Evolutionary conservation across 2,888 invertebrate genomes (phyloP).

Genomic region (Lagria hirta): DNA sequence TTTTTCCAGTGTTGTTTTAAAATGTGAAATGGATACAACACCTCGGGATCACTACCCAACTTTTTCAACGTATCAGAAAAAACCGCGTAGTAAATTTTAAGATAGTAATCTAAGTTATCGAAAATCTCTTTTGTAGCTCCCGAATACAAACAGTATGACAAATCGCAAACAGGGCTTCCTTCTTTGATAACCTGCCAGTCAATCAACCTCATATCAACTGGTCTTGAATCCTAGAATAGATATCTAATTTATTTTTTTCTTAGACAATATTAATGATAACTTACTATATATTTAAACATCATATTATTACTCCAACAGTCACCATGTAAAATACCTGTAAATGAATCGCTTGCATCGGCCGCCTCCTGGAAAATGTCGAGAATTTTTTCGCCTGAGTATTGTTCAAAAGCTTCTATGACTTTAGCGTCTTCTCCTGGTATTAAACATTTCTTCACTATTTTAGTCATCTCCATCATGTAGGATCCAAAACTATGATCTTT

Average conservation of each 20-base stretch:
- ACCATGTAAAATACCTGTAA: conserved; percentile 37
- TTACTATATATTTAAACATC: conserved; percentile 41
- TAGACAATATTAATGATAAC: conserved; percentile 7
- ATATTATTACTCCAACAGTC: conserved; percentile 43
- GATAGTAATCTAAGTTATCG: conserved; percentile 34
- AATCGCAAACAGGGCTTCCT: conserved; percentile 32
- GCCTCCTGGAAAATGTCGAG: background rate
- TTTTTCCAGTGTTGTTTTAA: conserved; percentile 25
- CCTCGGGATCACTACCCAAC: conserved; percentile 34
- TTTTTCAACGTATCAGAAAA: conserved; percentile 30
- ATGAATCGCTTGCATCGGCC: conserved; percentile 4
- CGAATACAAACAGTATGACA: conserved; percentile 39
- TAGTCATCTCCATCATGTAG: background rate
- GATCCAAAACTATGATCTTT: conserved; percentile 4
- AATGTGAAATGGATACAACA: conserved; percentile 32
- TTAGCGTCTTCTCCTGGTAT: conserved; percentile 15
- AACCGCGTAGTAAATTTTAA: conserved; percentile 38
- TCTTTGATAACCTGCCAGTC: conserved; percentile 27
- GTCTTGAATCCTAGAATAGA: conserved; percentile 5
- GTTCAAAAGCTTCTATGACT: conserved; percentile 9
- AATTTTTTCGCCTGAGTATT: conserved; percentile 5
- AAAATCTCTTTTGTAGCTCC: conserved; percentile 35
- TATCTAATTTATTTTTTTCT: conserved; percentile 1
- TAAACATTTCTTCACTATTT: conserved; percentile 4
- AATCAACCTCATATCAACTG: conserved; percentile 20